phyloP scores from a whole-genome alignment of 2,888 invertebrate genomes.

The Drosophila kanekoi region DNA sequence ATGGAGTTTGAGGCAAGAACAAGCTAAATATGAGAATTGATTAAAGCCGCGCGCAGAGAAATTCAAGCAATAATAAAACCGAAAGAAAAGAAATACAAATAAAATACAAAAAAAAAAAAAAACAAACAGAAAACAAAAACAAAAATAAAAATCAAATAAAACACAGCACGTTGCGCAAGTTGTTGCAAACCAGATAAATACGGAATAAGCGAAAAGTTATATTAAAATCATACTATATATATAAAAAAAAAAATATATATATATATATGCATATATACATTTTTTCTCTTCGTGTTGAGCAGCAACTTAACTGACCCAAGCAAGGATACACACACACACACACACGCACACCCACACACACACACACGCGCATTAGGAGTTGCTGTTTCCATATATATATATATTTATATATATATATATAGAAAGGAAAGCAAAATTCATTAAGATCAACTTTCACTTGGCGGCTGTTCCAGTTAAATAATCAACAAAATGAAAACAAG shows the following conservation, averaged over 20 bases:
- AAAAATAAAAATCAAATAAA: background rate
- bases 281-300: conserved; percentile 54
- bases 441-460: conserved; percentile 13
- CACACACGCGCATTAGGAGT: conserved; percentile 2
- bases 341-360: conserved; percentile 4
- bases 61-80: background rate
- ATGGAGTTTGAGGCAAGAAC: background rate
- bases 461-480: conserved; percentile 16
- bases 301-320: conserved; percentile 31
- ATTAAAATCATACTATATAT: conserved; percentile 45
- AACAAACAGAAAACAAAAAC: conserved; percentile 5
- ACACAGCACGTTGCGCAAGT: conserved; percentile 22
- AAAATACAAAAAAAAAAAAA: conserved; percentile 4
- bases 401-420: too few relatives aligned
- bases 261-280: conserved; percentile 46
- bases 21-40: conserved; percentile 3
- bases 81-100: background rate
- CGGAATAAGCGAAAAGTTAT: conserved; percentile 43
- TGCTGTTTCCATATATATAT: conserved; percentile 9
- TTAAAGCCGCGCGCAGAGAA: conserved; percentile 6
- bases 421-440: conserved; percentile 20
- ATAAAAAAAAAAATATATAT: conserved; percentile 29
- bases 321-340: conserved; percentile 14
- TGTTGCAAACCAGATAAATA: conserved; percentile 37
- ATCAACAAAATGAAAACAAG: too few relatives aligned